Evolutionary conservation across 2,113 vertebrate genomes (phyloP), one percentile per base, ranked within the genome.

Genomic region (Cochlearius cochlearius): DNA sequence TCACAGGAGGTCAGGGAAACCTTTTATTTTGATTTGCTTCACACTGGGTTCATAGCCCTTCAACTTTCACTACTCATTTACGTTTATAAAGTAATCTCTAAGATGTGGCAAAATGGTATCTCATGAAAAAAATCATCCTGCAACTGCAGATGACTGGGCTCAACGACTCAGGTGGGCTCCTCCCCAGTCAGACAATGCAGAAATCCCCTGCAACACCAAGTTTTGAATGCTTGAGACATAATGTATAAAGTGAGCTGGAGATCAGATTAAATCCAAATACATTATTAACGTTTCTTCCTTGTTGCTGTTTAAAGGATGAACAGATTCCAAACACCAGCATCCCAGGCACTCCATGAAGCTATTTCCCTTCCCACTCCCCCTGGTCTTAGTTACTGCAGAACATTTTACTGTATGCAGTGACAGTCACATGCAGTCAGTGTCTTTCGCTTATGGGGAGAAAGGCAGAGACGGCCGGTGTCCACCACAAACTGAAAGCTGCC

Each of bases 1-100:
- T 86, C 84, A 50, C 77, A 86, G 71, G 45, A 89, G 69, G 73
- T 50, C 77, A 85, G 63, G 84, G 69, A 91, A 95, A 69, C 22
- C 32, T 94, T 82, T 72, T 27, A 16, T 62, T 87, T 86, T 68
- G 18, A 76, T 88, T 76, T 62, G 45, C 29, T 75, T 82, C 59
- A 19, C 81, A 19, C 15, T 6, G 38, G 23, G 67, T 79, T 95
- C 86, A 23, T 0, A 53, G 66, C 49, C 71, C 84, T 55, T 90
- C 4, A 11, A 29, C 72, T 56, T 78, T n/a, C 73, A 39, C 72
- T 45, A 8, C 68, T 76, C 60, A 39, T 77, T 74, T 59, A 41
- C 0, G 1, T 21, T 86, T 43, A n/a, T 19, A 79, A 89, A 88
- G 71, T n/a, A 26, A 76, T 17, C 66, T 55, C 43, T 7, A 6